Evolutionary conservation across 2,797 vertebrate genomes (phyloP).

Genomic region (Chelon auratus): DNA sequence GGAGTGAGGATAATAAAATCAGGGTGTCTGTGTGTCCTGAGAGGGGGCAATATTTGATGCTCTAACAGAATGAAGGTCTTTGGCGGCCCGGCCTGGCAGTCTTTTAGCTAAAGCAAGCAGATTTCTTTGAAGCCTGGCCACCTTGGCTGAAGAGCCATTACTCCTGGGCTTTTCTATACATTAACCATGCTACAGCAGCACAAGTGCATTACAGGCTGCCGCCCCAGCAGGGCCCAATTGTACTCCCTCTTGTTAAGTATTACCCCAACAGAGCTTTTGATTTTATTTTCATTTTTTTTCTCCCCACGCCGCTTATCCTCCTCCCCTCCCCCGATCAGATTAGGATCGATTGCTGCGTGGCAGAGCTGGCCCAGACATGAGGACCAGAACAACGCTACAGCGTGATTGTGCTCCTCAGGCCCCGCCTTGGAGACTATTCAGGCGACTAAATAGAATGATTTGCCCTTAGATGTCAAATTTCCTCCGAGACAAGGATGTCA

Average conservation of each 20-base stretch:
- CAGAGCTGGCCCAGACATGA: constrained; percentile 80
- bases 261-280: constrained; percentile 86
- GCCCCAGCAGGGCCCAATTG: constrained; percentile 73
- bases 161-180: constrained; percentile 79
- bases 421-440: constrained; percentile 86
- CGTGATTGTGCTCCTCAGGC: constrained; percentile 77
- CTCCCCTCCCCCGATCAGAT: constrained; percentile 83
- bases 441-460: constrained; percentile 90
- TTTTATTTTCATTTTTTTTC: constrained; percentile 88
- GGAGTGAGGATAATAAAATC: constrained; percentile 88
- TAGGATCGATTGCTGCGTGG: constrained; percentile 86
- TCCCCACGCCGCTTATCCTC: constrained; percentile 70
- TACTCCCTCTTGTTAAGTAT: constrained; percentile 86
- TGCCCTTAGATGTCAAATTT: constrained; percentile 91
- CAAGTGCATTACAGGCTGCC: constrained; percentile 83
- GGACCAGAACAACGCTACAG: constrained; percentile 77
- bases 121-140: constrained; percentile 86
- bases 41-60: constrained; percentile 78
- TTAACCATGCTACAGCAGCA: constrained; percentile 79
- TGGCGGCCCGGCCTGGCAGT: constrained; percentile 74
- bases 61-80: constrained; percentile 86
- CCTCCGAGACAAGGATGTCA: constrained; percentile 89
- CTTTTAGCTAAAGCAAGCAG: constrained; percentile 88
- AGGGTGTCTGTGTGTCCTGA: constrained; percentile 79
- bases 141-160: constrained; percentile 82